Evolutionary conservation across 1,140 invertebrate species (phyloP), one percentile per base, ranked within the genome.

Genomic region (Pogonomyrmex barbatus): DNA sequence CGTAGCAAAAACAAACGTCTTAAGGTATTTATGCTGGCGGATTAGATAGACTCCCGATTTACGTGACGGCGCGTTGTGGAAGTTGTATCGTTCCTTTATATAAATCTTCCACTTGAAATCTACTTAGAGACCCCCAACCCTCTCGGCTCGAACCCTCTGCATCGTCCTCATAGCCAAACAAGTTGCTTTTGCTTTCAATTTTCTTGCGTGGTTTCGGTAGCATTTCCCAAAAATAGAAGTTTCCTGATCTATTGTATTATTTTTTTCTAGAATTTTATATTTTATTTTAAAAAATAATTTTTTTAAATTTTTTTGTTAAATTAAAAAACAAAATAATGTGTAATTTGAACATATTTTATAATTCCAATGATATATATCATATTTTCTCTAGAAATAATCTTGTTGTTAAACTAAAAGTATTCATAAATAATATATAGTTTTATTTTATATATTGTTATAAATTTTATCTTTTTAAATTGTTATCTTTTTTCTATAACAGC

Each of bases 91-190:
- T 42, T 84, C 58, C 86, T 86, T 87, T 82, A 73, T 91, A 92
- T 91, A 92, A 93, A 93, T 92, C 91, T 92, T 89, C 89, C 89
- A 90, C 91, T 92, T 89, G 87, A 88, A 92, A 93, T 92, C 90
- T 92, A 93, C 90, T 93, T 91, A 92, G 89, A 90, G 82, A 84
- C 75, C 84, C 88, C 81, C 87, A 88, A 63, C 79, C 84, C 85
- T 88, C 56, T 68, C 56, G 36, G 83, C 68, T 85, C 87, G 67
- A 75, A 88, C 84, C 87, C 91, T 86, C 88, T 36, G 82, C 47
- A 88, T 88, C 63, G 85, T 82, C 70, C 78, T 87, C 76, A 50
- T 60, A 73, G 42, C 86, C 88, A 90, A 90, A 90, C 89, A 84
- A 91, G 90, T 85, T 79, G 88, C 89, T 87, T 68, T 75, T 39